Evolutionary conservation across 2,797 vertebrate species (phyloP), one percentile per base, ranked within the genome.

Genomic region (Poecilia gillii): DNA sequence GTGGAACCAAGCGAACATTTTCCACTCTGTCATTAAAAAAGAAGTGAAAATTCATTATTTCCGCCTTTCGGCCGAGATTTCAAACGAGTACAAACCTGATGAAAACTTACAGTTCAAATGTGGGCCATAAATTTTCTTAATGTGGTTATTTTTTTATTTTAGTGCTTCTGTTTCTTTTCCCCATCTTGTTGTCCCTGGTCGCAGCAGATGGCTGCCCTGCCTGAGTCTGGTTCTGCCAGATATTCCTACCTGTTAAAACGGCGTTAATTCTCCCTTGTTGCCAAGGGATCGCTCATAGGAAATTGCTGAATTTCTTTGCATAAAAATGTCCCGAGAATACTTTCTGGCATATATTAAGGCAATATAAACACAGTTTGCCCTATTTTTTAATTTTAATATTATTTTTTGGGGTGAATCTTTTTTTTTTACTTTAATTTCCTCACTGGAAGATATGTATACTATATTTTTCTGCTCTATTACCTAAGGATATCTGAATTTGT

Each of bases 1-100:
- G 96, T 96, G 94, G 95, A 96, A 96, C 95, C 94, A 95, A 7
- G 1, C 0, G 0, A 9, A 25, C 51, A 3, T 0, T 0, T 3
- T 53, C 8, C 46, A 3, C 18, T 23, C 25, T 5, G 0, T 16
- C 5, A 6, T 18, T 3, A 6, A 51, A 39, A 39, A 39, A 53
- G 23, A 53, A 25, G 49, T 7, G 49, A 53, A 53, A 53, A 53
- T 25, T 25, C 1, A 53, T 53, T 1, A 23, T 53, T 53, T 25
- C 49, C 49, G 20, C 7, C 20, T 53, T 1, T 53, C 3, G 49
- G 20, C 23, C 51, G 41, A 53, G 25, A 53, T 9, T 53, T 53
- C 7, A 53, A 53, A 53, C 8, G 49, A 23, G 23, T 53, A 20
- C 18, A 49, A 2, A 53, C 7, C 51, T 53, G 25, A n/a, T n/a